Evolutionary conservation across 2,888 invertebrate genomes (phyloP), one percentile per base, ranked within the genome.

Genomic region (Tetheella fluctuosa): DNA sequence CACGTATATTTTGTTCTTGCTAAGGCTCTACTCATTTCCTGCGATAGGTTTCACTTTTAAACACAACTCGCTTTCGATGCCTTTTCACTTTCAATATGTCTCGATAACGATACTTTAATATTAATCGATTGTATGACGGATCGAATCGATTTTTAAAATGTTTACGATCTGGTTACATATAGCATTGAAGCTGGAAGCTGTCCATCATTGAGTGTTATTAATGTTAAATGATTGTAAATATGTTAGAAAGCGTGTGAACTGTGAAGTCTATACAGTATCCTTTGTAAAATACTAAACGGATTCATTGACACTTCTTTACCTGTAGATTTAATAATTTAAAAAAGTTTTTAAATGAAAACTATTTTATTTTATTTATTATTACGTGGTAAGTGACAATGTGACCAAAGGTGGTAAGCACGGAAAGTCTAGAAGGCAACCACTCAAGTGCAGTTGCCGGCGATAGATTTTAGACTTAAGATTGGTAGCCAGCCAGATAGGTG

Each of bases 31-130:
- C 28, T 54, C 42, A 52, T 59, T 62, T 63, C 60, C 68, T 68
- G 60, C 62, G 20, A 57, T 54, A 8, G 20, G 59, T 73, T 73
- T 73, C 73, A 71, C 73, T 73, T 73, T 69, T 69, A 60, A 59
- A 62, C 59, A 56, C 60, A 54, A 57, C 57, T 63, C 56, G 69
- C 74, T 74, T 71, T 74, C 73, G 63, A 67, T 67, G 68, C 68
- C 72, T 68, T 68, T 69, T 63, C 68, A 64, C 48, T 61, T 60
- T 61, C 30, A 54, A 30, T 64, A 62, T 53, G n/a, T n/a, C n/a
- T n/a, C n/a, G n/a, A n/a, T n/a, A n/a, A n/a, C 30, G 66, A 70
- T 73, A 67, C 62, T 62, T 71, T 69, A 74, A 65, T 37, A 55
- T 57, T 63, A 48, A 67, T 63, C 69, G 62, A 67, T 58, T 64